phyloP scores from a whole-genome alignment of 2,888 invertebrate genomes.

The Hemithea aestivaria region DNA sequence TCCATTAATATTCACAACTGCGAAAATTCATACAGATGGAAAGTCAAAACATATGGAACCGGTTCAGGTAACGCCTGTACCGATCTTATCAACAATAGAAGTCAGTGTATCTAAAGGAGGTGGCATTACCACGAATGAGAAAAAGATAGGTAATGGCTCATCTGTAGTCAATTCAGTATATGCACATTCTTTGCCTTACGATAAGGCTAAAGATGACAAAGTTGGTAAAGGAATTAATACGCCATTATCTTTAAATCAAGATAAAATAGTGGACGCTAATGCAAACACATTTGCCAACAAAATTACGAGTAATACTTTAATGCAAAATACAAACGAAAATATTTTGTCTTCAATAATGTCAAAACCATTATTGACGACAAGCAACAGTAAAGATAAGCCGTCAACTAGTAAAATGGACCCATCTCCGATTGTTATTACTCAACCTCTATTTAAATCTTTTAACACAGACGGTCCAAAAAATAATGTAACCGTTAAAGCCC shows the following conservation, averaged over 20 bases:
- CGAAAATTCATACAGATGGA: constrained; percentile 65
- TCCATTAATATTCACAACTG: constrained; percentile 70
- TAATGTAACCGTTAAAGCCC: constrained; percentile 11
- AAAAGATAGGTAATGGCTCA: constrained; percentile 25
- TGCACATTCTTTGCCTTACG: constrained; percentile 9
- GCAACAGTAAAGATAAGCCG: constrained; percentile 9
- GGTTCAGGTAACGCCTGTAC: constrained; percentile 58
- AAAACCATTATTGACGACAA: constrained; percentile 3
- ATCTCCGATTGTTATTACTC: constrained; percentile 7
- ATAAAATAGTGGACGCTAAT: constrained; percentile 4
- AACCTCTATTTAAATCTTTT: constrained; percentile 10
- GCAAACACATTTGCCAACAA: constrained; percentile 4
- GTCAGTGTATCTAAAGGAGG: constrained; percentile 43
- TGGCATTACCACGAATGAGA: constrained; percentile 25
- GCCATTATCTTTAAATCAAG: constrained; percentile 13
- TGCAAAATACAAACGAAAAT: constrained; percentile 5
- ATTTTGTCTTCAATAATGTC: constrained; percentile 7
- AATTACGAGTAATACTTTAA: constrained; percentile 6
- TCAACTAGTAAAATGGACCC: constrained; percentile 6
- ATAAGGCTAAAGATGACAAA: constrained; percentile 20
- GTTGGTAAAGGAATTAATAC: constrained; percentile 3
- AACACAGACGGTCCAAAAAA: constrained; percentile 10
- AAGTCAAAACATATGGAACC: constrained; percentile 61
- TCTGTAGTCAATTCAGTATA: constrained; percentile 26
- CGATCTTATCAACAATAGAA: constrained; percentile 64